Evolutionary conservation across 2,888 invertebrate species (phyloP).

Genomic region (Drosophila colorata): DNA sequence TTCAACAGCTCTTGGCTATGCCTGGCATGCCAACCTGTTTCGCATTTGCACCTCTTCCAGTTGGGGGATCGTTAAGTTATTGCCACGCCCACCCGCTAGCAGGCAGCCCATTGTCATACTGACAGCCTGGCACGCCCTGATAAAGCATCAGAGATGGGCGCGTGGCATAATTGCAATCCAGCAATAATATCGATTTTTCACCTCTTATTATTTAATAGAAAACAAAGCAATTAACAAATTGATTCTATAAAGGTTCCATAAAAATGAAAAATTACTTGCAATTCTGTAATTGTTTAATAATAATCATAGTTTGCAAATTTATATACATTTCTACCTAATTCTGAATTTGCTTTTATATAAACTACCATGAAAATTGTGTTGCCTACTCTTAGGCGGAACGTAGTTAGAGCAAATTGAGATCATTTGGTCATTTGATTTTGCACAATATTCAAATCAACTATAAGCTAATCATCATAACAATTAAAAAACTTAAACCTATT

Average conservation of each 20-base stretch:
- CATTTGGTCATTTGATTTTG: no score
- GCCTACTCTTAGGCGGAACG: background rate
- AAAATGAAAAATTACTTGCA: background rate
- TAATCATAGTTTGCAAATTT: no score
- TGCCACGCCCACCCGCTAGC: conserved; percentile 52
- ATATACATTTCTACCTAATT: no score
- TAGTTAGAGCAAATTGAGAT: background rate
- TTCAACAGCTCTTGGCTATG: conserved; percentile 11
- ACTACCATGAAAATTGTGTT: background rate
- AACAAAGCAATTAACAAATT: no score
- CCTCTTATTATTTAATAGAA: no score
- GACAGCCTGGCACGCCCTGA: background rate
- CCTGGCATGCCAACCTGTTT: conserved; percentile 22
- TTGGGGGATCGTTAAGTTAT: conserved; percentile 70
- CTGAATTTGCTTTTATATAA: no score
- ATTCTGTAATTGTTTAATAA: no score
- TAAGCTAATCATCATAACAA: no score
- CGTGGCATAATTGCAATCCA: conserved; percentile 10
- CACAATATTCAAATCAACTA: no score
- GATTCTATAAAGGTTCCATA: no score
- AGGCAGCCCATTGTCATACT: conserved; percentile 33
- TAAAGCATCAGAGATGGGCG: conserved; percentile 19
- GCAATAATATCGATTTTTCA: no score
- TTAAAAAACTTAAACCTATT: no score
- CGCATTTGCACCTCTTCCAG: conserved; percentile 26